Percentiles rank a stretch among this genome's conserved stretches.
phyloP scores from a whole-genome alignment of 2,797 vertebrate species.

The Acomys russatus region DNA sequence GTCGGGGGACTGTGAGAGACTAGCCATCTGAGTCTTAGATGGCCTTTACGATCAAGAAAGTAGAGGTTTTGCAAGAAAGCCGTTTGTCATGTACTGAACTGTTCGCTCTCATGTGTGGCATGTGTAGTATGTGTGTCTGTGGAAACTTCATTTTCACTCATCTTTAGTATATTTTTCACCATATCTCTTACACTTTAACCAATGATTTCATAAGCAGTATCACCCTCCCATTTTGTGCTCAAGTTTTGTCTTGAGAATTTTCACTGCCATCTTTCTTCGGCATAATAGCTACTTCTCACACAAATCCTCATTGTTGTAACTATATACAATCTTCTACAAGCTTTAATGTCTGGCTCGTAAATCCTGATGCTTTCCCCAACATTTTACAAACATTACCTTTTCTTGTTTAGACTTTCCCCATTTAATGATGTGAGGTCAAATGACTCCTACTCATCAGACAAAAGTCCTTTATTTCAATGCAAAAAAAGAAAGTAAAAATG shows the following conservation, averaged over 20 bases:
- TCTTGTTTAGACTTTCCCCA: slow-evolving; percentile 48
- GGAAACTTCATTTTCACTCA: neutral
- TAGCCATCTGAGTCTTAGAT: neutral
- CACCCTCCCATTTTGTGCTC: neutral
- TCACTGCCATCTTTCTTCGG: neutral
- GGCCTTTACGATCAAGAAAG: neutral
- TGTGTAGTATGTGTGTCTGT: neutral
- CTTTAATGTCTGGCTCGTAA: slow-evolving; percentile 17
- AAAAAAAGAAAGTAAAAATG: neutral
- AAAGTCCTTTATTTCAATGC: slow-evolving; percentile 72
- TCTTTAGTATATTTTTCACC: neutral
- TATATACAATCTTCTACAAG: neutral
- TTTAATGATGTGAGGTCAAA: slow-evolving; percentile 60
- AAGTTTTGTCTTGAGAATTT: neutral
- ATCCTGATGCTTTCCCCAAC: slow-evolving; percentile 4
- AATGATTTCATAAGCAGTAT: neutral
- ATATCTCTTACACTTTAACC: neutral
- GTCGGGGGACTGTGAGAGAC: neutral
- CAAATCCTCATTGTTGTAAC: neutral
- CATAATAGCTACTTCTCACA: neutral
- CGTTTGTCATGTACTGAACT: neutral
- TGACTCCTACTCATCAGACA: slow-evolving; percentile 51
- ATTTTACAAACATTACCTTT: slow-evolving; percentile 48
- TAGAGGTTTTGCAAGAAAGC: neutral
- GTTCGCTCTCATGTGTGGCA: neutral